Percentiles rank a stretch among this genome's conserved stretches.
Evolutionary conservation across 2,113 vertebrate genomes (phyloP).

Genomic region (Poecile atricapillus): DNA sequence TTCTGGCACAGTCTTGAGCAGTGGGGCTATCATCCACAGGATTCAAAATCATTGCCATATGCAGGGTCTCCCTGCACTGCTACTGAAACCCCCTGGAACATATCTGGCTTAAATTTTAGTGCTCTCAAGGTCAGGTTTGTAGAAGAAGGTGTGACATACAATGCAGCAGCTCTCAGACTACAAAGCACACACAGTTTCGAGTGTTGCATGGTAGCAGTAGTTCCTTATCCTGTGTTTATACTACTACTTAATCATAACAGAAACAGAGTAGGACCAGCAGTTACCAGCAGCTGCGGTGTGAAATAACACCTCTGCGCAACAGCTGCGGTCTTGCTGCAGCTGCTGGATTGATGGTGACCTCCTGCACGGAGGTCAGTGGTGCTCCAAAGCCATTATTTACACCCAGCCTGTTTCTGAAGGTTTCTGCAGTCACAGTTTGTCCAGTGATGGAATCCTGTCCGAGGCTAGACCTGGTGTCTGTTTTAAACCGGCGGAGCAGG

Average conservation of each 20-base stretch:
- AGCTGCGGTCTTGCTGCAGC: not conserved
- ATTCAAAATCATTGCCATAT: not conserved
- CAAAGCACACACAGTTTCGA: not conserved
- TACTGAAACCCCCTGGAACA: not conserved
- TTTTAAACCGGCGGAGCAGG: not conserved
- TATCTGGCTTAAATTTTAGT: not conserved
- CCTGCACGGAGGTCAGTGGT: fast-evolving
- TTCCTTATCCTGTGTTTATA: not conserved
- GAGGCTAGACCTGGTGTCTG: not conserved
- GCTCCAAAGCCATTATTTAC: not conserved
- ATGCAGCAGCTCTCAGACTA: not conserved
- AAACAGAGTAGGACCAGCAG: not conserved
- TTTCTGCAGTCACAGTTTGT: not conserved
- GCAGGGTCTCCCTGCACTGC: fast-evolving
- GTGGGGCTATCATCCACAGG: not conserved
- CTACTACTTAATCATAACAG: not conserved
- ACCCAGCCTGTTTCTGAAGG: not conserved
- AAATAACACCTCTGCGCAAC: not conserved
- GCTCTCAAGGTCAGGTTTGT: not conserved
- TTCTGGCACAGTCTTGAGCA: not conserved
- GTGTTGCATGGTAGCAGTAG: not conserved
- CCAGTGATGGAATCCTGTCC: not conserved
- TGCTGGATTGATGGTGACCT: not conserved
- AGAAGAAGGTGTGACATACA: not conserved
- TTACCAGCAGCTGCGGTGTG: fast-evolving